Conservation (phyloP, 2,113 vertebrate genomes). For the Varanus komodoensis region DNA sequence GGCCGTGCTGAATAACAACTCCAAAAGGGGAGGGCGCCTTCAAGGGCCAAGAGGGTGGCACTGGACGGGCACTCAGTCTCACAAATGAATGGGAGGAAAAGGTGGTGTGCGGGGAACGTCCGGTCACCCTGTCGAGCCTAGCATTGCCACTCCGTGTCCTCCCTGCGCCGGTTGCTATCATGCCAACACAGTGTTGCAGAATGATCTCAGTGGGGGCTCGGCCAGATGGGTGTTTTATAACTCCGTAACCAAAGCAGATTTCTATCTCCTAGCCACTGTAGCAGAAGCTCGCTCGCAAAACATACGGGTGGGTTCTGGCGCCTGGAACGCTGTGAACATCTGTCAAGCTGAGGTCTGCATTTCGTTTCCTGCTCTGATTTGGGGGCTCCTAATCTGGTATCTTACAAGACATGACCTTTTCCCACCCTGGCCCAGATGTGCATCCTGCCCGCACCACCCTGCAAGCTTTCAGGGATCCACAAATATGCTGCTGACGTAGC, state of each 20-base stretch:
- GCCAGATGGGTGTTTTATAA: conserved; percentile 1
- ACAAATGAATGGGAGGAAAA: conserved; percentile 76
- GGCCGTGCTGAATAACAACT: conserved; percentile 16
- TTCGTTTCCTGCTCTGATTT: neutral
- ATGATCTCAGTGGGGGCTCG: neutral
- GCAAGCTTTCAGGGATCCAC: conserved; percentile 19
- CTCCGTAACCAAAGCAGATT: fast-evolving
- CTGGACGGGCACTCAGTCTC: conserved; percentile 24
- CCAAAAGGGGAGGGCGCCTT: neutral
- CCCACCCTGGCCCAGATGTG: conserved; percentile 20
- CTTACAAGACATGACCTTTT: conserved; percentile 14
- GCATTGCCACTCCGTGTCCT: conserved; percentile 21
- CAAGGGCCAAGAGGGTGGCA: conserved; percentile 25
- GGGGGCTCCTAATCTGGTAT: neutral
- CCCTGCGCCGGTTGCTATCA: fast-evolving
- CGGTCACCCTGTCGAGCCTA: conserved; percentile 43
- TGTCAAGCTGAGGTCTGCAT: fast-evolving
- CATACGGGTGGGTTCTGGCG: fast-evolving
- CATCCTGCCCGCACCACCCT: neutral
- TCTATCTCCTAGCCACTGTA: neutral
- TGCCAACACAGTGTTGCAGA: conserved; percentile 10
- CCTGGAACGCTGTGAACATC: neutral
- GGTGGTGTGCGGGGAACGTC: conserved; percentile 68
- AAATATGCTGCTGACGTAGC: neutral
- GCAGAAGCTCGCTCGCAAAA: neutral